Evolutionary conservation across 2,888 invertebrate genomes (phyloP), one percentile per base, ranked within the genome.

Genomic region (Phyto melanocephala): DNA sequence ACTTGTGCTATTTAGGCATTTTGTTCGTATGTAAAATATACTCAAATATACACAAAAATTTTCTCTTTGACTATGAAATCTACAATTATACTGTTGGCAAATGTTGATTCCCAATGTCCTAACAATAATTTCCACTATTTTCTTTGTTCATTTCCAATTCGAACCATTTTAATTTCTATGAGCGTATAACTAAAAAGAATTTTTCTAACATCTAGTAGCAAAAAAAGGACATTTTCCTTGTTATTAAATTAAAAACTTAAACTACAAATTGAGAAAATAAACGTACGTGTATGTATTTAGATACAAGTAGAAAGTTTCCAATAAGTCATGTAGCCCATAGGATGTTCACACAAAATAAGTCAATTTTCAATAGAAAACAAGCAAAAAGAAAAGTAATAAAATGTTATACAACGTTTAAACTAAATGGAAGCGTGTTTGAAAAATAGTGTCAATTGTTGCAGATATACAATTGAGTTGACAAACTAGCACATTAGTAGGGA

Each of bases 341-440:
- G 63, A 54, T 63, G 52, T 74, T 54, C 33, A 5, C 67, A 54
- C 50, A 77, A 54, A 37, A 77, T 45, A 79, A 72, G 50, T 65
- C 42, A 72, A 67, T 79, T 79, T 72, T 52, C 50, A 79, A 40
- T 35, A 40, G 70, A 63, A 68, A 28, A 52, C n/a, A n/a, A 35
- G 0, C 10, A 17, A 13, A 24, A 60, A 10, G 15, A 15, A 58
- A 42, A 33, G 17, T 13, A 33, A 52, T 11, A 37, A 13, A 75
- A 47, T 24, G 15, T 35, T 42, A 8, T 52, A 68, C 17, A 20
- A 52, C 52, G 24, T 68, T 68, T 28, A 28, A 28, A 52, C 47
- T 24, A 56, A 79, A 65, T 33, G 78, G 58, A 65, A 58, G 33
- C 65, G 71, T 65, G 71, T 65, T 79, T n/a, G n/a, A n/a, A 72